A percentile compares a stretch with the other conserved stretches of the same genome.
These are phyloP conservation scores for Monochamus alternatus DNA, from an alignment of 2,888 invertebrate genomes.

Conservation along the genomic window DNA sequence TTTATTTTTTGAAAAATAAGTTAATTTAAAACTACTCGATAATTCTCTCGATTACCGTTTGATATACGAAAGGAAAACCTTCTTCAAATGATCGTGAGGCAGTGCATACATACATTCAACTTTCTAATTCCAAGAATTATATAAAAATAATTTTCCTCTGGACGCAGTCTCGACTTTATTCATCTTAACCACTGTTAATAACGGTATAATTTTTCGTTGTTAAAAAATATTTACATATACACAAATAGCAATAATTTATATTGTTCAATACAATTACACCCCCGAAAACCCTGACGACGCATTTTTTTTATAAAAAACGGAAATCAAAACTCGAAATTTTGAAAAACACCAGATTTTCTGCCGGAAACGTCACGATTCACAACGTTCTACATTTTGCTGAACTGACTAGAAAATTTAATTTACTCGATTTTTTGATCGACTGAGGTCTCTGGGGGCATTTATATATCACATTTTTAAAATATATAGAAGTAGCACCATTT, in stretches of 20 bases:
- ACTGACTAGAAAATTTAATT: slow-evolving; percentile 49
- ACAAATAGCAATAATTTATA: slow-evolving; percentile 57
- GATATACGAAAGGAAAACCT: slow-evolving; percentile 11
- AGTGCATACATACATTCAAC: slow-evolving; percentile 35
- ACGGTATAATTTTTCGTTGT: slow-evolving; percentile 45
- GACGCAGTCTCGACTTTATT: slow-evolving; percentile 12
- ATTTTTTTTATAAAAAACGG: slow-evolving; percentile 11
- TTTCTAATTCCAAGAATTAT: slow-evolving; percentile 12
- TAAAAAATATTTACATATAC: slow-evolving; percentile 56
- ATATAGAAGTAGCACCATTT: slow-evolving; percentile 59
- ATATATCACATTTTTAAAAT: slow-evolving; percentile 52
- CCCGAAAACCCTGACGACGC: slow-evolving; percentile 43
- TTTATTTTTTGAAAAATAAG: slow-evolving; percentile 57
- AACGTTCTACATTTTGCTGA: slow-evolving; percentile 36
- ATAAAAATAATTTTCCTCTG: slow-evolving; percentile 19
- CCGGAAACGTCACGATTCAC: too few species aligned
- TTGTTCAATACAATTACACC: slow-evolving; percentile 52
- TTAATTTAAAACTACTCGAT: slow-evolving; percentile 30
- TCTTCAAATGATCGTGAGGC: slow-evolving; percentile 25
- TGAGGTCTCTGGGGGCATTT: slow-evolving; percentile 42
- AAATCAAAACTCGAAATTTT: slow-evolving; percentile 10
- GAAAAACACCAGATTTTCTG: too few species aligned
- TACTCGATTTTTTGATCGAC: slow-evolving; percentile 15
- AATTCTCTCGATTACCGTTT: slow-evolving; percentile 22
- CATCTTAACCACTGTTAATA: slow-evolving; percentile 17